Base-by-base conservation (phyloP, 2,888 invertebrate genomes). In the Phengaris alcon region DNA sequence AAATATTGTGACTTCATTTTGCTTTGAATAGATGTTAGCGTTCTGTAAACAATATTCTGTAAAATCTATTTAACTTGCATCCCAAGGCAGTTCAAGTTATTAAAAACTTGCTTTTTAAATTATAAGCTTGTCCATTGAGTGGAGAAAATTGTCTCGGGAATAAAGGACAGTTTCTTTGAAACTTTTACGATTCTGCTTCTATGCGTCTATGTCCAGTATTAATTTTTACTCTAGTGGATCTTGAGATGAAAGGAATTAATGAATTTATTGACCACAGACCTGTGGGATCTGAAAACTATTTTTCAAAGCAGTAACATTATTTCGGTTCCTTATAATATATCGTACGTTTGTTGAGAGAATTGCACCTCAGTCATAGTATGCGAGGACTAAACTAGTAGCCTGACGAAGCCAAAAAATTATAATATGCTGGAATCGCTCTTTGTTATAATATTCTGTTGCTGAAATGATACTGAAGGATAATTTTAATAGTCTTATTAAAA, bases 1-100 rank as follows among this genome's bases (percentile, higher is more conserved):
- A 73, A 75, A 76, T 74, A 73, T 72, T 72, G 10, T 35, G 76
- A 75, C 74, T 68, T 54, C 7, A 54, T 72, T 72, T 75, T 75
- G 72, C 35, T 54, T 72, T 72, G 70, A 68, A 35, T 54, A 22
- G 69, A 54, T 74, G 68, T 72, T 76, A 73, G 54, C 70, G 68
- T 76, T 77, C 77, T 75, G 75, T 75, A 69, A 69, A 59, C 46
- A 69, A 75, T 69, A 72, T 52, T 15, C 54, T 3, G 52, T 22
- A 10, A 54, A 72, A 54, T 35, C 52, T 72, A 35, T 72, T 70
- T 72, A 52, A 72, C 52, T 54, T 72, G 6, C 70, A 70, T 69
- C 69, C 9, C 15, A 70, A 54, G 12, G 52, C 10, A 12, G 69
- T 48, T 69, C 4, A 69, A 64, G 64, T 64, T 69, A 69, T 69